phyloP scores from a whole-genome alignment of 1,140 invertebrate genomes.

The Adelges cooleyi region DNA sequence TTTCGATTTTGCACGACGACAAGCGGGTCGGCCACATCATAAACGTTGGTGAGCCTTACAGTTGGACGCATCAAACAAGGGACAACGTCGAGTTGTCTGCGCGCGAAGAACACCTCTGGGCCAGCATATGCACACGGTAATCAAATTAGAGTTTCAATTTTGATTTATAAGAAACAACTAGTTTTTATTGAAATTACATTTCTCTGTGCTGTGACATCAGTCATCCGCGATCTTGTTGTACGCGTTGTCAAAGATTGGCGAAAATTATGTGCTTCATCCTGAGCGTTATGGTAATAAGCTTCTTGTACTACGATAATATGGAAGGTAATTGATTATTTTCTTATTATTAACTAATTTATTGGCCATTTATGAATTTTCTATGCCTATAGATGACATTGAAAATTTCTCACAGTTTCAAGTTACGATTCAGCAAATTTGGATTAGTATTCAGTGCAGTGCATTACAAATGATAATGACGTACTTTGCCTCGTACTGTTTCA shows the following conservation, averaged over 20 bases:
- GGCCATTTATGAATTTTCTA: too few relatives aligned
- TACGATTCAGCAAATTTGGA: background rate
- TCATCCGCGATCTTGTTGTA: background rate
- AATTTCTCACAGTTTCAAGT: background rate
- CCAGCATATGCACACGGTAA: slow-evolving; percentile 2
- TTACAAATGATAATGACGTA: background rate
- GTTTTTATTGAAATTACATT: too few relatives aligned
- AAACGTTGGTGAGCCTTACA: background rate
- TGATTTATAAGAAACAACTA: too few relatives aligned
- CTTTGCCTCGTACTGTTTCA: background rate
- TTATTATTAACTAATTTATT: background rate
- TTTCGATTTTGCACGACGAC: background rate
- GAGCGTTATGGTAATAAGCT: background rate
- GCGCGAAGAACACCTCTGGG: slow-evolving; percentile 8
- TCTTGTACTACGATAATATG: background rate
- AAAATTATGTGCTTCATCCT: background rate
- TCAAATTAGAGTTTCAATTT: too few relatives aligned
- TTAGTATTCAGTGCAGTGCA: background rate
- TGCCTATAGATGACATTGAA: background rate
- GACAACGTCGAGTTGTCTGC: background rate
- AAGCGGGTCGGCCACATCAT: background rate
- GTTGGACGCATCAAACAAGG: background rate
- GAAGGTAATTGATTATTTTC: background rate
- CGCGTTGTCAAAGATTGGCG: background rate
- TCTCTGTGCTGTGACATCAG: too few relatives aligned